Conservation (phyloP, 2,888 invertebrate genomes). For the Chaitophorus viminalis region DNA sequence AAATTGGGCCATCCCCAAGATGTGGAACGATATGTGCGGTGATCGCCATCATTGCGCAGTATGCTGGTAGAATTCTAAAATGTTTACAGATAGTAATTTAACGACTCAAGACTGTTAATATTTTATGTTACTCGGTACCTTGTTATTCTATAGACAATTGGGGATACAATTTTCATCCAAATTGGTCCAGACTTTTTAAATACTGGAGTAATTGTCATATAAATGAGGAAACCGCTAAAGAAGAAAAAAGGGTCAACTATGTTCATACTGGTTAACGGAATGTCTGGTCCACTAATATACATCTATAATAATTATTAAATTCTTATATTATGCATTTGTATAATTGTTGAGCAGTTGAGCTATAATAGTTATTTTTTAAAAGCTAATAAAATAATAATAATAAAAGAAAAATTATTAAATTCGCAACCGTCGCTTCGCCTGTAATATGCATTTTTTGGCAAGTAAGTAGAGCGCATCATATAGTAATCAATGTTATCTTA, state of each 20-base stretch:
- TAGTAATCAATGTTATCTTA: no score
- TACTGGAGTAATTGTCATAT: not conserved
- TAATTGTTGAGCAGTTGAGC: no score
- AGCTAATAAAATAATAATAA: no score
- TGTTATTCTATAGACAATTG: slow-evolving; percentile 12
- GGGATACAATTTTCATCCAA: slow-evolving; percentile 7
- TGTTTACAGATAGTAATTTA: not conserved
- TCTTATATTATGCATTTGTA: no score
- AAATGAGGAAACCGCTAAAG: slow-evolving; percentile 24
- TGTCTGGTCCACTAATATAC: not conserved
- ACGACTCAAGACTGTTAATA: no score
- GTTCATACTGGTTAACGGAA: slow-evolving; percentile 42
- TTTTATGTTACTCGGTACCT: not conserved
- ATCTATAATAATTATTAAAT: not conserved
- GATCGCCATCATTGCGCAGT: slow-evolving; percentile 41
- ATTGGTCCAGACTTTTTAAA: not conserved
- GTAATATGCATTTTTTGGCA: no score
- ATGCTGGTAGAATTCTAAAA: slow-evolving; percentile 60
- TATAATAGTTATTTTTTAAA: no score
- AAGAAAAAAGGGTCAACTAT: slow-evolving; percentile 48
- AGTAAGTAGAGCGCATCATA: no score
- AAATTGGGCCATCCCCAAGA: slow-evolving; percentile 64
- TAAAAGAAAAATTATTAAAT: no score
- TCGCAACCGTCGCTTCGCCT: no score
- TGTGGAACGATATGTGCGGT: slow-evolving; percentile 51